Percentiles rank a stretch among this genome's conserved stretches.
These are phyloP conservation scores for Phasia obesa DNA, from an alignment of 2,888 invertebrate genomes.

Conservation along the genomic window DNA sequence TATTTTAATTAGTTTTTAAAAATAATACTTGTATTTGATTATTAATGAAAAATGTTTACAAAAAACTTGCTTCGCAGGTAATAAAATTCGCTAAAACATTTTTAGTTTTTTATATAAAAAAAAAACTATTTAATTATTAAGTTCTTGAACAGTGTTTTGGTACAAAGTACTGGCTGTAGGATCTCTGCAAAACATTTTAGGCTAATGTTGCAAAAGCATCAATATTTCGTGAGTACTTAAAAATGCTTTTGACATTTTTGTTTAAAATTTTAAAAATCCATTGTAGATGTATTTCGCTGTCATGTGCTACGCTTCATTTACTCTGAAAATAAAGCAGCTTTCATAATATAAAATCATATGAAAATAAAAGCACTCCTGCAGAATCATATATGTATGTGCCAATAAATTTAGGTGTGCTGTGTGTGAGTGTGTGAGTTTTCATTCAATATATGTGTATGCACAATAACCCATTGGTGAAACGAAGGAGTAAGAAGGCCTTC, in stretches of 20 bases:
- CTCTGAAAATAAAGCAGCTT: conserved; percentile 33
- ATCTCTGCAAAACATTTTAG: not conserved
- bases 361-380: not conserved
- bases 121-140: too few species aligned
- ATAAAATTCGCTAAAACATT: too few species aligned
- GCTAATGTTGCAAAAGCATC: conserved; percentile 17
- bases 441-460: conserved; percentile 51
- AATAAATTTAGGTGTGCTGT: not conserved
- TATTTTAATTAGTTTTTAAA: too few species aligned
- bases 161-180: too few species aligned
- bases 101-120: too few species aligned
- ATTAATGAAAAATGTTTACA: too few species aligned
- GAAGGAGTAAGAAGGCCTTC: too few species aligned
- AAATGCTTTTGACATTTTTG: conserved; percentile 46
- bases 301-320: conserved; percentile 30
- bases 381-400: not conserved
- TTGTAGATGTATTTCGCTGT: not conserved
- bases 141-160: too few species aligned
- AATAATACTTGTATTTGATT: too few species aligned
- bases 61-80: too few species aligned
- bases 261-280: conserved; percentile 20
- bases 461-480: conserved; percentile 21
- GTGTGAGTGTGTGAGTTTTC: not conserved
- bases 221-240: conserved; percentile 27
- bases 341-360: conserved; percentile 15